A percentile compares a stretch with the other conserved stretches of the same genome.
Evolutionary conservation across 1,140 invertebrate species (phyloP).

Genomic region (Pseudomyrmex pallidus): DNA sequence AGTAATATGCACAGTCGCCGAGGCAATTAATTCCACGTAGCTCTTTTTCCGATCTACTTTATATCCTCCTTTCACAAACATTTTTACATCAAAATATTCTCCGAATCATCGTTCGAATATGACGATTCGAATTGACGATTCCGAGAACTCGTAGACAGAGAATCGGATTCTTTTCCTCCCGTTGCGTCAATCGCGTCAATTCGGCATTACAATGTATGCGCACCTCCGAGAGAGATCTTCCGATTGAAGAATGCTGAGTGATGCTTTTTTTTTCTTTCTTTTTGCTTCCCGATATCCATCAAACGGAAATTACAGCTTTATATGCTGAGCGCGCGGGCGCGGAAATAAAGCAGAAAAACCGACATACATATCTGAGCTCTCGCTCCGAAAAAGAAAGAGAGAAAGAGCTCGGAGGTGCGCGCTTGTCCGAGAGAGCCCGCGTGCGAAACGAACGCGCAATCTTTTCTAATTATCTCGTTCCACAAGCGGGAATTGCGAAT

Average conservation of each 20-base stretch:
- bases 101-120: neutral
- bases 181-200: slow-evolving; percentile 1
- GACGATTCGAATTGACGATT: slow-evolving; percentile 26
- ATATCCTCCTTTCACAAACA: neutral
- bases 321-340: slow-evolving; percentile 16
- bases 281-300: slow-evolving; percentile 36
- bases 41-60: neutral
- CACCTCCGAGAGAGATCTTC: neutral
- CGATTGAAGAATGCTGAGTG: slow-evolving; percentile 32
- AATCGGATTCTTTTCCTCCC: neutral
- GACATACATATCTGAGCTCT: slow-evolving; percentile 40
- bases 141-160: neutral
- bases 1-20: too few relatives aligned
- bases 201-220: neutral
- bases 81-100: neutral
- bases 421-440: slow-evolving; percentile 27
- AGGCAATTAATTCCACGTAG: slow-evolving; percentile 10
- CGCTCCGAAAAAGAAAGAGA: neutral
- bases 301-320: slow-evolving; percentile 53
- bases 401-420: slow-evolving; percentile 3
- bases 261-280: neutral
- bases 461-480: slow-evolving; percentile 80
- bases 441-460: slow-evolving; percentile 76
- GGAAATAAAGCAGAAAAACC: slow-evolving; percentile 58
- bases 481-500: slow-evolving; percentile 66